These are phyloP conservation scores for Amphipoea oculea DNA, from an alignment of 2,888 invertebrate species.

Conservation along the genomic window DNA sequence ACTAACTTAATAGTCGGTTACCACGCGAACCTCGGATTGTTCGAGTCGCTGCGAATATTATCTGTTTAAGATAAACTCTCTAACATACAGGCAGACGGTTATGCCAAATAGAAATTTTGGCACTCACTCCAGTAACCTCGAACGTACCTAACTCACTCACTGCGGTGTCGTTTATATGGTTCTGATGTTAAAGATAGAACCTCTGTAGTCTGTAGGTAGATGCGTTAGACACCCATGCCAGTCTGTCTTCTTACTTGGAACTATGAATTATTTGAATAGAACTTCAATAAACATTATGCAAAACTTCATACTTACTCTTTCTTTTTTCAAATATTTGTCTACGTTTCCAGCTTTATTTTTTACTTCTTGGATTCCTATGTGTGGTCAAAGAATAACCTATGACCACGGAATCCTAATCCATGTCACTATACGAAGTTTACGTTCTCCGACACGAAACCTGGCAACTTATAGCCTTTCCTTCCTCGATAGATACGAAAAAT, in stretches of 20 bases:
- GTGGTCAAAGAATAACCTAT: neutral
- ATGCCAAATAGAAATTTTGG: slow-evolving; percentile 61
- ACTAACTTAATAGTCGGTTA: slow-evolving; percentile 49
- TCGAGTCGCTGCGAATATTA: slow-evolving; percentile 43
- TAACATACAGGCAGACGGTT: slow-evolving; percentile 29
- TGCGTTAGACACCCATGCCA: neutral
- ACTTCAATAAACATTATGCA: neutral
- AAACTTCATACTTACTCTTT: neutral
- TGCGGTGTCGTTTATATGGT: slow-evolving; percentile 27
- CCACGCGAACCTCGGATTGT: slow-evolving; percentile 42
- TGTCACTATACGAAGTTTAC: neutral
- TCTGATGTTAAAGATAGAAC: slow-evolving; percentile 25
- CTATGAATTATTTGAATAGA: neutral
- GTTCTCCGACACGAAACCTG: slow-evolving; percentile 9
- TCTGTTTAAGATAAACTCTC: slow-evolving; percentile 54
- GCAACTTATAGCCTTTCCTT: slow-evolving; percentile 38
- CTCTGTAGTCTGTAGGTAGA: neutral
- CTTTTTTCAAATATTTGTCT: neutral
- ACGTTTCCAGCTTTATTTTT: neutral
- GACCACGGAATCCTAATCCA: neutral
- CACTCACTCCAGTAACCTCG: slow-evolving; percentile 46
- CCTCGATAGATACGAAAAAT: slow-evolving; percentile 42
- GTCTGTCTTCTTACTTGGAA: neutral
- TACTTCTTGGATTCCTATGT: neutral
- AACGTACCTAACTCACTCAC: slow-evolving; percentile 26